These are phyloP conservation scores for Daktulosphaira vitifoliae DNA, from an alignment of 1,140 invertebrate species.

Conservation along the genomic window DNA sequence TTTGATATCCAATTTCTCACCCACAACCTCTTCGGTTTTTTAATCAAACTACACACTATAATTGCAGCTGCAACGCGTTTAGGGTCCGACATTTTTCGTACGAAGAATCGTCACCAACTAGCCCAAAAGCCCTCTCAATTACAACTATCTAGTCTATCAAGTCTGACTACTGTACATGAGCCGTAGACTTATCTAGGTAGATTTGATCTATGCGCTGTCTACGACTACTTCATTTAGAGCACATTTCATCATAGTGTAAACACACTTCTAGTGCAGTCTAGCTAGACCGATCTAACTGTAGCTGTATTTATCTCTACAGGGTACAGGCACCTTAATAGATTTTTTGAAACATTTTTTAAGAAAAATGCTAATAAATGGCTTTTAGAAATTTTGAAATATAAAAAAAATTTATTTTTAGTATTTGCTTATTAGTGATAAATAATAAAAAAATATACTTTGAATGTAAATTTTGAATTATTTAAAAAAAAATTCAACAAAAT, in stretches of 20 bases:
- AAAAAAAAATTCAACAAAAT: too few relatives aligned
- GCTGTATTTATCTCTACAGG: neutral
- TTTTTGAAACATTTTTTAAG: too few relatives aligned
- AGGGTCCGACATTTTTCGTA: neutral
- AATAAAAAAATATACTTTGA: too few relatives aligned
- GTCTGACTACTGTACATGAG: neutral
- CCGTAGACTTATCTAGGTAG: constrained; percentile 5
- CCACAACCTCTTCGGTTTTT: constrained; percentile 8
- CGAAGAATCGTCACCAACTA: neutral
- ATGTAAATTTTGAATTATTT: too few relatives aligned
- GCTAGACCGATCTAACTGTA: neutral
- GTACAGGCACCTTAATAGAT: constrained; percentile 9
- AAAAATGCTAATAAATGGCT: too few relatives aligned
- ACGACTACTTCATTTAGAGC: neutral
- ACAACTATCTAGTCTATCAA: constrained; percentile 5
- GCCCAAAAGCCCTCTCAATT: neutral
- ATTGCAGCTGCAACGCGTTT: constrained; percentile 10
- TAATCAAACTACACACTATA: constrained; percentile 5
- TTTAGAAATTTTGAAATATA: too few relatives aligned
- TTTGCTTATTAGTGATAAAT: too few relatives aligned
- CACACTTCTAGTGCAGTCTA: constrained; percentile 12
- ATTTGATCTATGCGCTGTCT: constrained; percentile 2
- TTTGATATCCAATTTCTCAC: constrained; percentile 3
- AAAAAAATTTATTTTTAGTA: too few relatives aligned
- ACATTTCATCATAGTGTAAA: constrained; percentile 3